Conservation (phyloP, 2,888 invertebrate species). For the Tridacna gigas region DNA sequence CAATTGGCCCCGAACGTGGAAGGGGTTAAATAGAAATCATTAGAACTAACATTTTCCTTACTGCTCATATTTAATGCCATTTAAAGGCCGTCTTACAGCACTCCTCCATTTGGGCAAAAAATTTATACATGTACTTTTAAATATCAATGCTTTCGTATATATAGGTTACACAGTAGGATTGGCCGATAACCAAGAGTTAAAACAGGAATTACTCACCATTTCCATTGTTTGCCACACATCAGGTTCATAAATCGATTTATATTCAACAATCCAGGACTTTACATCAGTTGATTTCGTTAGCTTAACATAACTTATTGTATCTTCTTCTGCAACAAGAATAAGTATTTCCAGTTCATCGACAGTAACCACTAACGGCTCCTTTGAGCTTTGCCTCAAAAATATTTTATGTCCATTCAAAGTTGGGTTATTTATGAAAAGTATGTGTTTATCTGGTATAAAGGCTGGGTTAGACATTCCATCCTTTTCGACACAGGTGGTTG, state of each 20-base stretch:
- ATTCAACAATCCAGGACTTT: background rate
- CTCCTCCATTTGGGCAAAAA: too few relatives aligned
- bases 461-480: constrained; percentile 17
- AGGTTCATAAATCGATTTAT: background rate
- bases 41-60: too few relatives aligned
- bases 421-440: constrained; percentile 1
- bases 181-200: too few relatives aligned
- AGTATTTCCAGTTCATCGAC: background rate
- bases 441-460: background rate
- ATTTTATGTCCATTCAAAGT: background rate
- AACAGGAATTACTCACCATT: too few relatives aligned
- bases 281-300: background rate
- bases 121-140: too few relatives aligned
- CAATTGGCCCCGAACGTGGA: too few relatives aligned
- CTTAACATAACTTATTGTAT: background rate
- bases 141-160: too few relatives aligned
- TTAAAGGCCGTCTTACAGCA: too few relatives aligned
- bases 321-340: background rate
- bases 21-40: too few relatives aligned
- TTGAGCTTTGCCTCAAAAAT: background rate
- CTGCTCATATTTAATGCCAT: too few relatives aligned
- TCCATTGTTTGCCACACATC: too few relatives aligned
- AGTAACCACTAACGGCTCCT: background rate
- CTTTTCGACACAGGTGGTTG: background rate
- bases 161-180: too few relatives aligned